Percentiles rank a stretch among this genome's conserved stretches.
phyloP scores from a whole-genome alignment of 2,797 vertebrate genomes.

The Cheirogaleus major region DNA sequence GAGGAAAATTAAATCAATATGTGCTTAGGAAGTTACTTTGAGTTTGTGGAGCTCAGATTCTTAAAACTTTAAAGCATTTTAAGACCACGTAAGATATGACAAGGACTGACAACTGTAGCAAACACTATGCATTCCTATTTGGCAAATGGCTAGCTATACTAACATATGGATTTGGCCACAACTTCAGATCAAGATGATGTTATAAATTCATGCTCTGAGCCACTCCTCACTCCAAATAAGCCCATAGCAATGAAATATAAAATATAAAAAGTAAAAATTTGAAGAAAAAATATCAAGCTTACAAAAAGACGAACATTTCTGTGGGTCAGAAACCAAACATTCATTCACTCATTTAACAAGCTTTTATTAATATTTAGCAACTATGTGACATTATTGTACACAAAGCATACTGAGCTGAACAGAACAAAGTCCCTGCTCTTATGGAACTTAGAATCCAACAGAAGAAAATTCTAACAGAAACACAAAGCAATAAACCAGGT shows the following conservation, averaged over 20 bases:
- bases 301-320: neutral
- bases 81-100: neutral
- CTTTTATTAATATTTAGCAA: slow-evolving; percentile 8
- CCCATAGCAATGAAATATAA: slow-evolving; percentile 25
- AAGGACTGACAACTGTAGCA: neutral
- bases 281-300: neutral
- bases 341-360: neutral
- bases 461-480: slow-evolving; percentile 20
- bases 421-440: neutral
- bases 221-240: neutral
- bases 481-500: neutral
- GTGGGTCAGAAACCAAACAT: neutral
- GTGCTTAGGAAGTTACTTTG: slow-evolving; percentile 45
- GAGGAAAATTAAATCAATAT: slow-evolving; percentile 54
- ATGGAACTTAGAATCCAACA: neutral
- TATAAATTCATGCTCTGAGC: slow-evolving; percentile 10
- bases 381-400: neutral
- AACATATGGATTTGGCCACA: neutral
- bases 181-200: neutral
- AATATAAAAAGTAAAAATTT: slow-evolving; percentile 22
- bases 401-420: neutral
- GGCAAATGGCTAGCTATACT: neutral
- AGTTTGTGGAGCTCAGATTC: slow-evolving; percentile 31
- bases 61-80: slow-evolving; percentile 38
- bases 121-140: neutral